A percentile compares a stretch with the other conserved stretches of the same genome.
These are phyloP conservation scores for Poeciliopsis retropinna DNA, from an alignment of 2,113 vertebrate genomes.

Conservation along the genomic window DNA sequence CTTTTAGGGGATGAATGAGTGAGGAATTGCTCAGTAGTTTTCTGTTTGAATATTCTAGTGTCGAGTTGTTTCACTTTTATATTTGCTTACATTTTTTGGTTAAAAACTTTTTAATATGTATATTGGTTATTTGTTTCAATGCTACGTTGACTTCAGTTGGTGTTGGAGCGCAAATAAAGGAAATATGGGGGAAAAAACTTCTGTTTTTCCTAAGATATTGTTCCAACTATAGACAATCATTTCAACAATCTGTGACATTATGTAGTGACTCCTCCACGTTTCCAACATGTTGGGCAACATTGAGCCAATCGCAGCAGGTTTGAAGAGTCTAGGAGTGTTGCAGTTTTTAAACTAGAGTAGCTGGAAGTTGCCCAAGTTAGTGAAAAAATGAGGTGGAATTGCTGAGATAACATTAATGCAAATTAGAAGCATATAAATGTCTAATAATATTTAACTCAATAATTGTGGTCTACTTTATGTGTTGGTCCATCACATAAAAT, in stretches of 20 bases:
- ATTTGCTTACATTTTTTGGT: constrained; percentile 50
- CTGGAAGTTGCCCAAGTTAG: no score
- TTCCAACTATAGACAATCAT: background rate
- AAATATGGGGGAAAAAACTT: background rate
- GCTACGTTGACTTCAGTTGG: constrained; percentile 63
- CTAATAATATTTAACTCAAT: no score
- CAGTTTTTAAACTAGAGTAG: no score
- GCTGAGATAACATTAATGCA: no score
- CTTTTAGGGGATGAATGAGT: constrained; percentile 27
- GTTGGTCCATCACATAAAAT: no score
- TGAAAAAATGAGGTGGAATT: no score
- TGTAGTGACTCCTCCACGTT: background rate
- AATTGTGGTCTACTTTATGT: no score
- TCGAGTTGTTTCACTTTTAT: constrained; percentile 46
- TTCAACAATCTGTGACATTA: background rate
- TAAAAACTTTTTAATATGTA: constrained; percentile 64
- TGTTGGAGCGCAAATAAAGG: constrained; percentile 72
- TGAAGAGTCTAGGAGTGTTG: no score
- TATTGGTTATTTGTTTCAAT: constrained; percentile 67
- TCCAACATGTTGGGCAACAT: background rate
- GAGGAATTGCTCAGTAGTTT: constrained; percentile 47
- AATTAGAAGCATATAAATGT: no score
- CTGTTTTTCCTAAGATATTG: background rate
- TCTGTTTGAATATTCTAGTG: constrained; percentile 63
- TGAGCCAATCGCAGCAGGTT: background rate